These are phyloP conservation scores for Eospalax fontanierii DNA, from an alignment of 2,797 vertebrate genomes.

Conservation along the genomic window DNA sequence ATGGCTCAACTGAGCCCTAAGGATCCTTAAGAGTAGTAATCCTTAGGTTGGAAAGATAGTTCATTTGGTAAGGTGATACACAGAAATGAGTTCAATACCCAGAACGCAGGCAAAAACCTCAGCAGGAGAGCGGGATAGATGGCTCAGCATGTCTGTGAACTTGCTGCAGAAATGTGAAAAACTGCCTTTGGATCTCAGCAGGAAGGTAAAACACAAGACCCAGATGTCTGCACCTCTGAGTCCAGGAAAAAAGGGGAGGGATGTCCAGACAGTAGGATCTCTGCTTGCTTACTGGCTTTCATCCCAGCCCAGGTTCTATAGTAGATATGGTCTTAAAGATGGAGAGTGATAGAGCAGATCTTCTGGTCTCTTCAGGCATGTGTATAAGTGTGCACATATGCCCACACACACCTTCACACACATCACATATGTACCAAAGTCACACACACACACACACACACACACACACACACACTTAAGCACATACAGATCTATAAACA, in stretches of 20 bases:
- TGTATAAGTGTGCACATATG: not conserved
- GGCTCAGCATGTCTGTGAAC: not conserved
- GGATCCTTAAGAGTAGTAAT: not conserved
- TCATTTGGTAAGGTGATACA: not conserved
- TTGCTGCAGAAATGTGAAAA: not conserved
- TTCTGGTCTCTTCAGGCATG: not conserved
- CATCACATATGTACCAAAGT: not conserved
- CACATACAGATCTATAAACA: not conserved
- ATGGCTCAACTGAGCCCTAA: not conserved
- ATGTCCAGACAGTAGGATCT: not conserved
- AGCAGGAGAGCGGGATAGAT: not conserved
- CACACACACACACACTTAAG: not conserved
- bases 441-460: not conserved
- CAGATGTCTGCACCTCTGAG: too few species aligned
- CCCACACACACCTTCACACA: not conserved
- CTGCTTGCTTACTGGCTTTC: not conserved
- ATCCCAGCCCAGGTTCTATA: not conserved
- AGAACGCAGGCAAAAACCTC: not conserved
- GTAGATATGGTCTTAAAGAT: not conserved
- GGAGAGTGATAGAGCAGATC: not conserved
- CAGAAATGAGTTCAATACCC: not conserved
- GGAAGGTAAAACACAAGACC: not conserved
- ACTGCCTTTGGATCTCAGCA: too few species aligned
- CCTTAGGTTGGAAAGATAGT: not conserved
- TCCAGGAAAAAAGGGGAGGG: too few species aligned